Evolutionary conservation across 2,888 invertebrate genomes (phyloP).

Genomic region (Pachliopta kotzebuea): DNA sequence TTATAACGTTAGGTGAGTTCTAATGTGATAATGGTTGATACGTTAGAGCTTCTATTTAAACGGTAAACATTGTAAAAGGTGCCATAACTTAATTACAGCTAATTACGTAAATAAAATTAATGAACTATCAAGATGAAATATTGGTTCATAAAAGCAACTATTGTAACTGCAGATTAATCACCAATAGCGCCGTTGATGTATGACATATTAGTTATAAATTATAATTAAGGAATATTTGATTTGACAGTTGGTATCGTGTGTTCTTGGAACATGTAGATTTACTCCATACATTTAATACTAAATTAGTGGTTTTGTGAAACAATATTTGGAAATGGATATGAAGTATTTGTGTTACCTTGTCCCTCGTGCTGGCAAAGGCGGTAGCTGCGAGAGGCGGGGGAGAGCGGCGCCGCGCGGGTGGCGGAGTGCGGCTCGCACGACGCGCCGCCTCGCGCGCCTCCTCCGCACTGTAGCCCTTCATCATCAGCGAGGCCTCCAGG

Average conservation of each 20-base stretch:
- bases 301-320: too few relatives aligned
- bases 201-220: too few relatives aligned
- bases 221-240: too few relatives aligned
- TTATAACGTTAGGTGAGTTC: too few relatives aligned
- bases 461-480: slow-evolving; percentile 83
- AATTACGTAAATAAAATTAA: background rate
- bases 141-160: background rate
- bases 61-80: background rate
- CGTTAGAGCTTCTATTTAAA: background rate
- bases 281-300: too few relatives aligned
- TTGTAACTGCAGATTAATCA: background rate
- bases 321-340: background rate
- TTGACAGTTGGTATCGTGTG: too few relatives aligned
- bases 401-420: slow-evolving; percentile 45
- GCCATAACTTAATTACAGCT: background rate
- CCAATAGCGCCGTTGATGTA: too few relatives aligned
- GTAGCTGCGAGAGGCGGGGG: slow-evolving; percentile 75
- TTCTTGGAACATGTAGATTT: too few relatives aligned
- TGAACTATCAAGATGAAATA: background rate
- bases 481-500: slow-evolving; percentile 94
- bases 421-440: slow-evolving; percentile 47
- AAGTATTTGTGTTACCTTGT: slow-evolving; percentile 55
- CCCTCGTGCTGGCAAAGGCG: slow-evolving; percentile 76
- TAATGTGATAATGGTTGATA: too few relatives aligned
- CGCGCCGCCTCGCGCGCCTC: slow-evolving; percentile 71